A percentile compares a stretch with the other conserved stretches of the same genome.
These are phyloP conservation scores for Lithodes maja DNA, from an alignment of 2,888 invertebrate genomes.

Conservation along the genomic window DNA sequence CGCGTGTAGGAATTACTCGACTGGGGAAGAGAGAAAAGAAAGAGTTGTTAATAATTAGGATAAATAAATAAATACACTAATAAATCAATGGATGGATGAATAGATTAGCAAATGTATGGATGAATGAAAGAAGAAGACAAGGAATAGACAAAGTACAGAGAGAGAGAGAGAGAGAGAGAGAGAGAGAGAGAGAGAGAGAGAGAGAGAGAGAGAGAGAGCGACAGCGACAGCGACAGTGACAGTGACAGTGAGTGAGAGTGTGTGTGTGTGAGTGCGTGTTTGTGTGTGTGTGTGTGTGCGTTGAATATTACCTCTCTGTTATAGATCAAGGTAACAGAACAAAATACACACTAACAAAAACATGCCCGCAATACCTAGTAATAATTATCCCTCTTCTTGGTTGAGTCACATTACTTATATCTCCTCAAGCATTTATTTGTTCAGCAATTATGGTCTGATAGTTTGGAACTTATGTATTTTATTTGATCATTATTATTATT, in stretches of 20 bases:
- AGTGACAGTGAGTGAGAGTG: neutral
- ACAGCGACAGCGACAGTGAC: neutral
- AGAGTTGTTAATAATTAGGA: neutral
- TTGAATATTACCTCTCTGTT: neutral
- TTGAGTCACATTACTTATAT: too few species aligned
- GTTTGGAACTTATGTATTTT: too few species aligned
- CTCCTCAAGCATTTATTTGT: too few species aligned
- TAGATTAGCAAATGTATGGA: neutral
- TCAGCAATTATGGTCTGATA: too few species aligned
- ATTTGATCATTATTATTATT: too few species aligned
- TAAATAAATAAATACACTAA: neutral
- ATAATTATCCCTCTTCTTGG: too few species aligned
- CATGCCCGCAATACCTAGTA: too few species aligned
- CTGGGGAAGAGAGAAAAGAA: slow-evolving; percentile 75
- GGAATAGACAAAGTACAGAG: neutral
- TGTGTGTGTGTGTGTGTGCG: neutral
- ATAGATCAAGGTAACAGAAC: too few species aligned
- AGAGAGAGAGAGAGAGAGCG: neutral
- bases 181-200: slow-evolving; percentile 26
- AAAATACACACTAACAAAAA: too few species aligned
- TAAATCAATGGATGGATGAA: too few species aligned
- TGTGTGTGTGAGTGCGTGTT: neutral
- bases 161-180: slow-evolving; percentile 30
- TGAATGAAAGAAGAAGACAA: neutral
- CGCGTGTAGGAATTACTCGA: slow-evolving; percentile 86